Percentiles rank a stretch among this genome's conserved stretches.
Evolutionary conservation across 2,888 invertebrate genomes (phyloP).

Genomic region (Hetaerina titia): DNA sequence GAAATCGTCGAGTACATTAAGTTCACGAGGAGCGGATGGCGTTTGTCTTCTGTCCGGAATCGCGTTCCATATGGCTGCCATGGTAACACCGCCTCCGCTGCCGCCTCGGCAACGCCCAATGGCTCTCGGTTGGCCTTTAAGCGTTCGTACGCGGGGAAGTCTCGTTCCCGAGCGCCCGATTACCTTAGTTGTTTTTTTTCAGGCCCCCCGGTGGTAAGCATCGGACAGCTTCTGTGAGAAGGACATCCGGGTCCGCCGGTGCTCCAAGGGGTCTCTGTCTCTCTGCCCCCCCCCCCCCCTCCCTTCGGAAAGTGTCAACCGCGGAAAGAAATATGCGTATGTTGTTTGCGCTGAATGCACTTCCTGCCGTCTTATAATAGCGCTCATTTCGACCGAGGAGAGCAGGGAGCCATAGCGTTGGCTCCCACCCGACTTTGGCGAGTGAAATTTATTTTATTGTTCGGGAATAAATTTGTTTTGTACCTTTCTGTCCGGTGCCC

Average conservation of each 20-base stretch:
- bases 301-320: background rate
- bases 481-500: background rate
- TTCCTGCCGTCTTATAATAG: conserved; percentile 5
- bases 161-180: background rate
- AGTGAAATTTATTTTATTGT: conserved; percentile 15
- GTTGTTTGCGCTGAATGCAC: background rate
- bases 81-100: background rate
- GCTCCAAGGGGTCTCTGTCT: background rate
- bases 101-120: background rate
- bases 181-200: background rate
- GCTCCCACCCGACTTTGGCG: background rate
- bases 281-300: too few relatives aligned
- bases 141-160: background rate
- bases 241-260: conserved; percentile 29
- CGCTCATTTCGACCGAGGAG: background rate
- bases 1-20: conserved; percentile 47
- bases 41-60: background rate
- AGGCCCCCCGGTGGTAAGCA: background rate
- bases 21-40: conserved; percentile 42
- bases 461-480: background rate
- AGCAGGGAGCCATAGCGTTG: background rate
- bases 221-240: conserved; percentile 1
- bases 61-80: conserved; percentile 29
- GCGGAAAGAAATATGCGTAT: background rate
- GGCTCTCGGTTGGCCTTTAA: background rate